These are phyloP conservation scores for Endomychus coccineus DNA, from an alignment of 2,888 invertebrate species.

Conservation along the genomic window DNA sequence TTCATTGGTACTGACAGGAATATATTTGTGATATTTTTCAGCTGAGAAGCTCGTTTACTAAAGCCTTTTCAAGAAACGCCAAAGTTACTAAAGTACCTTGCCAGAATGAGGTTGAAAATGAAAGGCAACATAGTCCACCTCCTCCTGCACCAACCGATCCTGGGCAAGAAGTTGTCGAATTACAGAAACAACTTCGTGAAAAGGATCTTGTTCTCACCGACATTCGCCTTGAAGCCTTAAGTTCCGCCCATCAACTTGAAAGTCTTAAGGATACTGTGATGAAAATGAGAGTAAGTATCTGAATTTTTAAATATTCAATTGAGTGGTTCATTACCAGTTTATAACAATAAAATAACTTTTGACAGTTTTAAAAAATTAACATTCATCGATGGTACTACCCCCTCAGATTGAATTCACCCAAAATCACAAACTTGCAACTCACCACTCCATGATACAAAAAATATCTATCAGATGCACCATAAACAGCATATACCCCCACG, in stretches of 20 bases:
- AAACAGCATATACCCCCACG: too few relatives aligned
- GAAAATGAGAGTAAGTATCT: slow-evolving; percentile 85
- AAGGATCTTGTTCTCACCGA: slow-evolving; percentile 96
- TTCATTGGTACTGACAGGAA: too few relatives aligned
- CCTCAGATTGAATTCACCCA: too few relatives aligned
- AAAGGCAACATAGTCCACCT: slow-evolving; percentile 41
- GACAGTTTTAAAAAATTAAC: too few relatives aligned
- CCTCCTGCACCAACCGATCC: slow-evolving; percentile 41
- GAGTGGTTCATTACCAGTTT: too few relatives aligned
- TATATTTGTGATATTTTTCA: slow-evolving; percentile 30
- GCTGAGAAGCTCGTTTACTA: slow-evolving; percentile 93
- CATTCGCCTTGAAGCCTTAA: slow-evolving; percentile 90
- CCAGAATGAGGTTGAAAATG: slow-evolving; percentile 44
- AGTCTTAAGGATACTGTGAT: slow-evolving; percentile 93
- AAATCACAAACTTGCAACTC: too few relatives aligned
- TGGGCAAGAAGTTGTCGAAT: slow-evolving; percentile 63
- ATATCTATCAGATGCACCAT: too few relatives aligned
- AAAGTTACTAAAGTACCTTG: slow-evolving; percentile 61
- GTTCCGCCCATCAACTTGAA: slow-evolving; percentile 95
- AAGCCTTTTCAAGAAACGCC: slow-evolving; percentile 86
- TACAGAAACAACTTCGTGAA: slow-evolving; percentile 89
- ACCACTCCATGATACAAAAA: too few relatives aligned
- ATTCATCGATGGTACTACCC: too few relatives aligned
- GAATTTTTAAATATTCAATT: too few relatives aligned
- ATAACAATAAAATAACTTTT: too few relatives aligned